phyloP scores from a whole-genome alignment of 2,113 vertebrate species.

The Gorsachius goisagi region DNA sequence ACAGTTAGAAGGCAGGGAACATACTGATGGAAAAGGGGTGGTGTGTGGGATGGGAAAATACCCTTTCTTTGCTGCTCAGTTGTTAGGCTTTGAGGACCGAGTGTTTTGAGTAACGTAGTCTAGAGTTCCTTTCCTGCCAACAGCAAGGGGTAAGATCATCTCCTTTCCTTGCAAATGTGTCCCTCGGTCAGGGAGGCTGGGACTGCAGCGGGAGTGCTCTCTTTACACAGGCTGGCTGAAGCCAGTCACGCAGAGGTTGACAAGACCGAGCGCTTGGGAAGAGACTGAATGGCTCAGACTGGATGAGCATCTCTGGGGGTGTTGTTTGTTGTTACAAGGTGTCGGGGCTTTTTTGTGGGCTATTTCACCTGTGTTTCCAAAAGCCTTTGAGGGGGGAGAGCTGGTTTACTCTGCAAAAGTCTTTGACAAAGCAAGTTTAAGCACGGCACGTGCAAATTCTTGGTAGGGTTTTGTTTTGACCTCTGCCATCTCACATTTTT shows the following conservation, averaged over 20 bases:
- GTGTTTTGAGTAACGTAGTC: accelerated
- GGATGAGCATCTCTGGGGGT: neutral
- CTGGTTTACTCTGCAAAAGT: neutral
- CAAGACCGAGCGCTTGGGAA: neutral
- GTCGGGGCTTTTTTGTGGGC: accelerated
- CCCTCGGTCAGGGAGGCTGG: neutral
- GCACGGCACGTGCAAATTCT: neutral
- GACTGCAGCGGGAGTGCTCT: neutral
- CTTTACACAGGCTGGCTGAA: neutral
- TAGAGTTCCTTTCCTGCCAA: neutral
- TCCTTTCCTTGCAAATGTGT: neutral
- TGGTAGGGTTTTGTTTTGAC: neutral
- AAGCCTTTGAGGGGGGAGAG: neutral
- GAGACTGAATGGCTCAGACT: neutral
- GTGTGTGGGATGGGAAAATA: neutral
- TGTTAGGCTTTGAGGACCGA: accelerated
- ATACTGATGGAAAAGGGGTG: neutral
- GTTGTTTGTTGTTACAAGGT: accelerated
- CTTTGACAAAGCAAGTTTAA: neutral
- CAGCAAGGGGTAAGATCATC: neutral
- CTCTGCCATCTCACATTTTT: neutral
- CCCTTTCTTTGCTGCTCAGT: too few relatives aligned
- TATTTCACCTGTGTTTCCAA: neutral
- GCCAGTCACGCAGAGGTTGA: accelerated
- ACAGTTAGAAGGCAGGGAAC: neutral